Conservation (phyloP, 2,113 vertebrate genomes). For the Ibidorhyncha struthersii region DNA sequence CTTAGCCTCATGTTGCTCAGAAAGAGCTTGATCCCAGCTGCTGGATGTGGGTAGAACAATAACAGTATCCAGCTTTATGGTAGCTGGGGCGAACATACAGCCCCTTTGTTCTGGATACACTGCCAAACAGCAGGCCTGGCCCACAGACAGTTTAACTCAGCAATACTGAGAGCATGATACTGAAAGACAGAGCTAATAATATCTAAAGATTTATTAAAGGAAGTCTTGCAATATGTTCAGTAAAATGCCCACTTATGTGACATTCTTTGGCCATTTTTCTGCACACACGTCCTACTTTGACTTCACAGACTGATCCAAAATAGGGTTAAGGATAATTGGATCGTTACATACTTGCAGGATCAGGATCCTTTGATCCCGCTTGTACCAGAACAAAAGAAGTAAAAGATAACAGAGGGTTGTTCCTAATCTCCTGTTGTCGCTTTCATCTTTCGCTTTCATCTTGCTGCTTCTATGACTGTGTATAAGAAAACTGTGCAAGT, state of each 20-base stretch:
- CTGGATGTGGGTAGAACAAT: background rate
- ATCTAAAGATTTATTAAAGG: background rate
- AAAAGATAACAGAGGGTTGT: background rate
- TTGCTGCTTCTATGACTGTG: background rate
- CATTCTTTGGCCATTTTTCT: background rate
- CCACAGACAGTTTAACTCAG: background rate
- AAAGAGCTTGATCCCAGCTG: background rate
- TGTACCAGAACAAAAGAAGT: background rate
- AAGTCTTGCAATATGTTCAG: background rate
- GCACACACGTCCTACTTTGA: background rate
- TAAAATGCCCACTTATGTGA: background rate
- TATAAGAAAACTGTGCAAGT: background rate
- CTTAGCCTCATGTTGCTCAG: background rate
- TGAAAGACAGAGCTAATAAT: background rate
- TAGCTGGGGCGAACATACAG: background rate
- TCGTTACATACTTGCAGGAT: background rate
- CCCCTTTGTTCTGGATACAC: background rate
- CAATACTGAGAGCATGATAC: background rate
- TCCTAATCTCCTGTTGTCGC: background rate
- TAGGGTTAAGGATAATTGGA: background rate
- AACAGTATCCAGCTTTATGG: background rate
- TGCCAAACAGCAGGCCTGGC: background rate
- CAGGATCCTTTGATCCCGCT: background rate
- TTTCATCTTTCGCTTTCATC: background rate
- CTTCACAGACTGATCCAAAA: background rate